These are phyloP conservation scores for Neosalanx taihuensis DNA, from an alignment of 2,797 vertebrate species.

Conservation along the genomic window DNA sequence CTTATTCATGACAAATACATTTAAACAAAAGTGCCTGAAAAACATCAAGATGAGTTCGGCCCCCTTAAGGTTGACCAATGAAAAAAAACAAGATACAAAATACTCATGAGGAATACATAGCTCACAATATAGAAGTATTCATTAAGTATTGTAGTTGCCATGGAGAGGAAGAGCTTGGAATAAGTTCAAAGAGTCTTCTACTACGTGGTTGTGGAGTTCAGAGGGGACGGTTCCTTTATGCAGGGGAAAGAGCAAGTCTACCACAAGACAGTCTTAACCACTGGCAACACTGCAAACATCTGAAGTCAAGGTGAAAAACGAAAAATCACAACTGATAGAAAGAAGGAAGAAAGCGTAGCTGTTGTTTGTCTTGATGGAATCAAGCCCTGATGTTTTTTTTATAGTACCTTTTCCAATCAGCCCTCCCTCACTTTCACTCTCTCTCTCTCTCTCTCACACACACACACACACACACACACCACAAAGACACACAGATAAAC, in stretches of 20 bases:
- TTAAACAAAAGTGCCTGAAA: constrained; percentile 64
- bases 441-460: no score
- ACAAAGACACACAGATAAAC: not conserved
- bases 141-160: constrained; percentile 60
- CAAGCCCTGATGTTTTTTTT: constrained; percentile 37
- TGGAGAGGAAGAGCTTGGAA: constrained; percentile 21
- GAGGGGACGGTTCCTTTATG: constrained; percentile 17
- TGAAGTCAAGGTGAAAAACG: constrained; percentile 40
- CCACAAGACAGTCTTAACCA: constrained; percentile 62
- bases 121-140: constrained; percentile 63
- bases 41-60: constrained; percentile 43
- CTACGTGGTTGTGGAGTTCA: constrained; percentile 46
- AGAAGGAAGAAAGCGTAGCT: constrained; percentile 49
- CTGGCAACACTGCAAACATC: constrained; percentile 62
- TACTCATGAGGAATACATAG: constrained; percentile 61
- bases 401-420: constrained; percentile 53
- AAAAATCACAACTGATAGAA: constrained; percentile 23
- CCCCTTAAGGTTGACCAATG: constrained; percentile 11
- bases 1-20: constrained; percentile 68
- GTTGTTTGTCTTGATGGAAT: constrained; percentile 43
- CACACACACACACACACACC: not conserved
- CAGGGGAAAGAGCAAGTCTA: constrained; percentile 52
- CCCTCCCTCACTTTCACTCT: not conserved
- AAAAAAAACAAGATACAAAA: constrained; percentile 65
- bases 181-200: constrained; percentile 42